Evolutionary conservation across 1,140 invertebrate species (phyloP).

Genomic region (Drosophila orena): DNA sequence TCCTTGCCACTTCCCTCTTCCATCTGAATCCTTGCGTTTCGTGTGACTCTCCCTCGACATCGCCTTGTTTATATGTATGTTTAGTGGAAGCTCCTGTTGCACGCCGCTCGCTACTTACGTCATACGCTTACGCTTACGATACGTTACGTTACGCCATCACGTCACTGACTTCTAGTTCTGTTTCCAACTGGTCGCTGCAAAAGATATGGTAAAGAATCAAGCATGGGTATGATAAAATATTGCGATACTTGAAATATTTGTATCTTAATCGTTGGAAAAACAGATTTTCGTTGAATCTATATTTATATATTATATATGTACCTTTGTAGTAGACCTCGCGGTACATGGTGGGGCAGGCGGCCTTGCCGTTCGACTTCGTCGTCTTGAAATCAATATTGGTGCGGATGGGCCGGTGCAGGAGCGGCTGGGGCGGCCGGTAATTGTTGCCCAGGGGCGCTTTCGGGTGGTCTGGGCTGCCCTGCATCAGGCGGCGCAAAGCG

Average conservation of each 20-base stretch:
- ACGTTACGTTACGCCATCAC: constrained; percentile 42
- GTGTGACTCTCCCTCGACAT: constrained; percentile 6
- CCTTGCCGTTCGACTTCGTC: constrained; percentile 90
- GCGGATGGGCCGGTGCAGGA: constrained; percentile 95
- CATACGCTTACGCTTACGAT: constrained; percentile 51
- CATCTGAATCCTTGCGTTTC: constrained; percentile 4
- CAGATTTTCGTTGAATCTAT: no score
- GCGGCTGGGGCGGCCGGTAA: constrained; percentile 94
- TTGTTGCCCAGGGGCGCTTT: constrained; percentile 97
- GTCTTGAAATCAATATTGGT: constrained; percentile 97
- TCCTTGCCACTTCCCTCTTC: background rate
- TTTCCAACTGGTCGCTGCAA: constrained; percentile 89
- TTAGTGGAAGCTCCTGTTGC: constrained; percentile 84
- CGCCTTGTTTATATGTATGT: constrained; percentile 57
- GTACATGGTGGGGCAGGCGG: constrained; percentile 94
- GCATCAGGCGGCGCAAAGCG: constrained; percentile 92
- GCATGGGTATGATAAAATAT: background rate
- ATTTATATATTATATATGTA: no score
- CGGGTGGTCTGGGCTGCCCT: constrained; percentile 92
- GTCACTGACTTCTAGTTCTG: constrained; percentile 86
- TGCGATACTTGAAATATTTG: background rate
- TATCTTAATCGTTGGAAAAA: no score
- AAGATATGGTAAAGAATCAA: no score
- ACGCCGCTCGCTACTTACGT: constrained; percentile 63
- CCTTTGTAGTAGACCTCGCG: constrained; percentile 92